Evolutionary conservation across 1,140 invertebrate genomes (phyloP).

Genomic region (Eumeta japonica): DNA sequence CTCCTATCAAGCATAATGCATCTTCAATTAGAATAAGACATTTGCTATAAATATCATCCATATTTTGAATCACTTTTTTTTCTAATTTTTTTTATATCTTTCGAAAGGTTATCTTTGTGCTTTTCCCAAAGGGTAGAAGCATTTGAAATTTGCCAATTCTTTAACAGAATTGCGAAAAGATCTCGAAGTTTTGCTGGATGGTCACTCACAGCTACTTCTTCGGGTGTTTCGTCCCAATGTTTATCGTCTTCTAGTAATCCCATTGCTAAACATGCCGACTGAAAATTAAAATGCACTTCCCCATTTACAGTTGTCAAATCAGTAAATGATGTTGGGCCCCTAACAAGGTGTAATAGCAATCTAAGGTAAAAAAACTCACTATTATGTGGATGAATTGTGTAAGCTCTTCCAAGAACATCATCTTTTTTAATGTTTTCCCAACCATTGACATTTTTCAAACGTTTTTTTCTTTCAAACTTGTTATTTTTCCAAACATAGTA

Average conservation of each 20-base stretch:
- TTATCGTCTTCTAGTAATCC: slow-evolving; percentile 16
- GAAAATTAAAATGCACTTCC: slow-evolving; percentile 12
- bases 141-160: no score
- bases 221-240: slow-evolving; percentile 13
- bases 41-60: no score
- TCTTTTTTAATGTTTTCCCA: slow-evolving; percentile 12
- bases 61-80: no score
- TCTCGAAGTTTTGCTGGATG: slow-evolving; percentile 9
- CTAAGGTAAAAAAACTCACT: slow-evolving; percentile 12
- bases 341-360: slow-evolving; percentile 11
- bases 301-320: slow-evolving; percentile 14
- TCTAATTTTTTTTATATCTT: no score
- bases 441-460: slow-evolving; percentile 11
- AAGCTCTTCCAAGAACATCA: slow-evolving; percentile 12
- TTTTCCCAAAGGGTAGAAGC: no score
- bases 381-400: slow-evolving; percentile 7
- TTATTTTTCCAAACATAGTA: no score
- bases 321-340: slow-evolving; percentile 14
- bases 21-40: no score
- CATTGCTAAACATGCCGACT: slow-evolving; percentile 12
- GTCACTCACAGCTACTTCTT: slow-evolving; percentile 10
- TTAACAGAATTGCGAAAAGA: no score
- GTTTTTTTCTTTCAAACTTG: slow-evolving; percentile 13
- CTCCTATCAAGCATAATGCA: no score
- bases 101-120: no score